Evolutionary conservation across 2,888 invertebrate species (phyloP), one percentile per base, ranked within the genome.

Genomic region (Stenchaetothrips biformis): DNA sequence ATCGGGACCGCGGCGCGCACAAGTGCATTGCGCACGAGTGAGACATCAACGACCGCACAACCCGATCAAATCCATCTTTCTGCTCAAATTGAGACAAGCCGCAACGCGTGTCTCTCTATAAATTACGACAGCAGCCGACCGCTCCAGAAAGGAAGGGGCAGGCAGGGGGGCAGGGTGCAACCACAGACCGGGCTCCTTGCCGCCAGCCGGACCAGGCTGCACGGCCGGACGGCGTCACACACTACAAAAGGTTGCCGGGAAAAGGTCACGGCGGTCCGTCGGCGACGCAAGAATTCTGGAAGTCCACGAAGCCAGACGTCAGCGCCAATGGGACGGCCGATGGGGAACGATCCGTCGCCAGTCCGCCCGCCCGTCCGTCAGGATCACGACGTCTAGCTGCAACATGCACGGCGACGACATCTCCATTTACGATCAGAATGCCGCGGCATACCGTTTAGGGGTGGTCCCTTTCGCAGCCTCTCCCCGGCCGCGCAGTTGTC

Each of bases 71-170:
- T 74, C 67, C 67, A 74, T 74, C 67, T 74, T 25, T 74, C 67
- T 25, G 67, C 67, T 74, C 67, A 74, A 74, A 74, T 74, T 74
- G 67, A 74, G 67, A 74, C 67, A 25, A 7, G 21, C 67, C 67
- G 67, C 53, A 18, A 53, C 53, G 53, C 53, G 16, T 53, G 18
- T 53, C 53, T 13, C 67, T 25, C 67, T 74, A 21, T 25, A 74
- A 25, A 21, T 7, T 25, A 25, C 67, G 21, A 2, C 11, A 8
- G 21, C 11, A 74, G 67, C 21, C 67, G 9, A 53, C 37, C 37
- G 37, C 37, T 2, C 37, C 37, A 37, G 37, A 37, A 37, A 37
- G 37, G 37, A 37, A 4, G n/a, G n/a, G n/a, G n/a, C n/a, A n/a
- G n/a, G n/a, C n/a, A 37, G 37, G 37, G 37, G 37, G 37, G 37